A percentile compares a stretch with the other conserved stretches of the same genome.
These are phyloP conservation scores for Calliopsis andreniformis DNA, from an alignment of 1,140 invertebrate species.

Conservation along the genomic window DNA sequence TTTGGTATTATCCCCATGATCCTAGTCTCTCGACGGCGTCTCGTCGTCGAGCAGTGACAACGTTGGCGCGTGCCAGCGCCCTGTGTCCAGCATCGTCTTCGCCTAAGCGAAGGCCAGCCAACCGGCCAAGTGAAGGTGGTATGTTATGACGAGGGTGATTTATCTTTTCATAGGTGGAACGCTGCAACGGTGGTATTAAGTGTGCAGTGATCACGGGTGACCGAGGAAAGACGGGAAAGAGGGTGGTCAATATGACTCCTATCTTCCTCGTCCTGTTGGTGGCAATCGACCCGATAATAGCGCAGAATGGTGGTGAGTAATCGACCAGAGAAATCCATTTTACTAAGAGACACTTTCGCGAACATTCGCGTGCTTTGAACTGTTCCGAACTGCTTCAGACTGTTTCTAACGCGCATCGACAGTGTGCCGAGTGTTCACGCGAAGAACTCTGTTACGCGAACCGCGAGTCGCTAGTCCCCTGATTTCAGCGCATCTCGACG, in stretches of 20 bases:
- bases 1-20: not conserved
- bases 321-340: constrained; percentile 62
- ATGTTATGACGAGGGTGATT: constrained; percentile 78
- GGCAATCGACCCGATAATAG: constrained; percentile 80
- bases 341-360: constrained; percentile 26
- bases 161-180: constrained; percentile 78
- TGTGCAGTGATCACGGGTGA: constrained; percentile 78
- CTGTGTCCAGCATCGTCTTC: constrained; percentile 24
- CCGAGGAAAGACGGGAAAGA: constrained; percentile 76
- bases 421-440: constrained; percentile 5
- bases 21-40: not conserved
- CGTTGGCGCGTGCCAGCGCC: too few species aligned
- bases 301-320: constrained; percentile 80
- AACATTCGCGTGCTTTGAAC: not conserved
- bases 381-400: not conserved
- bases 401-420: constrained; percentile 3
- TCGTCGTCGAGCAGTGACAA: too few species aligned
- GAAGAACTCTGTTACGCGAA: constrained; percentile 3
- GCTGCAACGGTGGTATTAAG: constrained; percentile 75
- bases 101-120: constrained; percentile 11
- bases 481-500: constrained; percentile 23
- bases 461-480: too few species aligned
- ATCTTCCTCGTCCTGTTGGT: constrained; percentile 81
- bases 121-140: constrained; percentile 64
- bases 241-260: constrained; percentile 82